phyloP scores from a whole-genome alignment of 1,140 invertebrate species.

The Neodiprion fabricii region DNA sequence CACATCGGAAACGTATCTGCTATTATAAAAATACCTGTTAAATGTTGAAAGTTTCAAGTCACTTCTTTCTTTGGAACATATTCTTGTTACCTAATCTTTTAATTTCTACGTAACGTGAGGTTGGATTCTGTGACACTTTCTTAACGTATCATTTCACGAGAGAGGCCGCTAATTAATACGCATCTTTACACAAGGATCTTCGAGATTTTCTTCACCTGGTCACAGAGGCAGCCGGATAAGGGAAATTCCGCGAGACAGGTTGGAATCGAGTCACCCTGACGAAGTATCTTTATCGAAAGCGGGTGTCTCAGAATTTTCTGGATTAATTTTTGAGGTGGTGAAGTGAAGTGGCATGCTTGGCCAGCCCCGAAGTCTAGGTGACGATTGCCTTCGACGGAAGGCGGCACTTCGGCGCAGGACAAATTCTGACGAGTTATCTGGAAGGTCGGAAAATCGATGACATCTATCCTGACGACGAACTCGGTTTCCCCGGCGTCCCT shows the following conservation, averaged over 20 bases:
- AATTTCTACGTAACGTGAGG: too few relatives aligned
- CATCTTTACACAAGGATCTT: neutral
- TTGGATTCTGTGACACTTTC: too few relatives aligned
- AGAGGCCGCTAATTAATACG: neutral
- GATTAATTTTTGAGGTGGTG: slow-evolving; percentile 9
- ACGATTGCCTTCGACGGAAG: neutral
- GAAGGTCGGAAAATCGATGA: slow-evolving; percentile 23
- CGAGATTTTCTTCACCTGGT: slow-evolving; percentile 18
- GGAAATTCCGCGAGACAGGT: slow-evolving; percentile 21
- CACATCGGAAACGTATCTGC: too few relatives aligned
- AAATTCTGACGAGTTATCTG: slow-evolving; percentile 15
- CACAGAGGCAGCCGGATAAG: slow-evolving; percentile 27
- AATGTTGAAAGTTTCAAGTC: too few relatives aligned
- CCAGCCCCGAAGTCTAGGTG: neutral
- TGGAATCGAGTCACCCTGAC: slow-evolving; percentile 23
- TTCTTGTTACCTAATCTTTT: too few relatives aligned
- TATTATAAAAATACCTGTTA: too few relatives aligned
- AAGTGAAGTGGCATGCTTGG: slow-evolving; percentile 19
- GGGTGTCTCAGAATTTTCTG: slow-evolving; percentile 18
- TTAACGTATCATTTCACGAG: too few relatives aligned
- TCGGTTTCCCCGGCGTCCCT: slow-evolving; percentile 22
- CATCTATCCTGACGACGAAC: slow-evolving; percentile 23
- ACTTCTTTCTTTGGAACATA: too few relatives aligned
- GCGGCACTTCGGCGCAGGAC: neutral
- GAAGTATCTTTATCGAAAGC: slow-evolving; percentile 25